Evolutionary conservation across 2,797 vertebrate genomes (phyloP).

Genomic region (Aplochiton taeniatus): DNA sequence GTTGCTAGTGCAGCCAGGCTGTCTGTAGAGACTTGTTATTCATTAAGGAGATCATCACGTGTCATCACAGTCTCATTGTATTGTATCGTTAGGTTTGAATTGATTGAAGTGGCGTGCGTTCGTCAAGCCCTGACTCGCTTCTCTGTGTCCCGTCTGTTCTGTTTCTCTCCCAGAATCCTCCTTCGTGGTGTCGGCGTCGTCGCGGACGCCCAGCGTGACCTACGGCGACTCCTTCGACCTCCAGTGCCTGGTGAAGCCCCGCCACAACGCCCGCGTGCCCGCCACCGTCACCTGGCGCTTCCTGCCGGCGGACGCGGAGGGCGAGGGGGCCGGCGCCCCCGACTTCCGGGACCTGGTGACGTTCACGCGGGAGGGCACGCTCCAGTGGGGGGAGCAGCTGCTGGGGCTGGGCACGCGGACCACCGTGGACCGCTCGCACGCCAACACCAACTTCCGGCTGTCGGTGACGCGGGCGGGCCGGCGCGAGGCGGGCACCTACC

Average conservation of each 20-base stretch:
- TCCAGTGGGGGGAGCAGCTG: constrained; percentile 90
- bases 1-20: too few relatives aligned
- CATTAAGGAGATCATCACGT: too few relatives aligned
- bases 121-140: background rate
- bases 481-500: constrained; percentile 92
- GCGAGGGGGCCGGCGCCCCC: constrained; percentile 14
- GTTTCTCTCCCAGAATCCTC: constrained; percentile 79
- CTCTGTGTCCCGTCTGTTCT: constrained; percentile 4
- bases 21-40: too few relatives aligned
- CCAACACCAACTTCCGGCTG: constrained; percentile 92
- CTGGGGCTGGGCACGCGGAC: constrained; percentile 86
- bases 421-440: constrained; percentile 88
- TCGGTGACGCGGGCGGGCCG: constrained; percentile 91
- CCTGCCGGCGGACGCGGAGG: constrained; percentile 76
- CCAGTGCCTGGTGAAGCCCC: constrained; percentile 94
- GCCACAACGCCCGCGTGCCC: constrained; percentile 87
- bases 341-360: constrained; percentile 92
- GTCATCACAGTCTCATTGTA: too few relatives aligned
- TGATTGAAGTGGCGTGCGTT: too few relatives aligned
- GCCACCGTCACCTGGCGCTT: constrained; percentile 94
- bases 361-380: constrained; percentile 89
- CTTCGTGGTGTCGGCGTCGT: constrained; percentile 93
- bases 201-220: constrained; percentile 89
- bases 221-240: constrained; percentile 94
- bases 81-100: too few relatives aligned